Percentiles rank a stretch among this genome's conserved stretches.
phyloP scores from a whole-genome alignment of 2,113 vertebrate genomes.

The Halichoeres trimaculatus region DNA sequence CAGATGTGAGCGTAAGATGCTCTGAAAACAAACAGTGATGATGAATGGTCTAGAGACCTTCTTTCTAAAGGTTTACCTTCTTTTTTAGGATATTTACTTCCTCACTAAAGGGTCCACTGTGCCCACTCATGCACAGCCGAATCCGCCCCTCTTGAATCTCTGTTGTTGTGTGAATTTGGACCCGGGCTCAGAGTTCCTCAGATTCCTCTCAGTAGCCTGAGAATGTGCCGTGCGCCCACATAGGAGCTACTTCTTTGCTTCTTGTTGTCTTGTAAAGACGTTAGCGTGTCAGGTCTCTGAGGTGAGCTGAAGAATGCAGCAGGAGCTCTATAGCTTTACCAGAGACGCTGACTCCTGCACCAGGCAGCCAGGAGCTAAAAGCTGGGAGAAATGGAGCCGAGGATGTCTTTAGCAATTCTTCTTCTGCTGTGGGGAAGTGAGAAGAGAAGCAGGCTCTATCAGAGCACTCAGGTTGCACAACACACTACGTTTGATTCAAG shows the following conservation, averaged over 20 bases:
- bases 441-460: constrained; percentile 30
- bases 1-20: constrained; percentile 15
- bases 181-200: constrained; percentile 38
- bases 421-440: constrained; percentile 47
- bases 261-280: constrained; percentile 73
- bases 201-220: constrained; percentile 56
- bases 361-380: constrained; percentile 36
- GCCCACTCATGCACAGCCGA: neutral
- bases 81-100: neutral
- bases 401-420: constrained; percentile 17
- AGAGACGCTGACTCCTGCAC: constrained; percentile 40
- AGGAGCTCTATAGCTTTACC: constrained; percentile 73
- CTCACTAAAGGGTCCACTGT: neutral
- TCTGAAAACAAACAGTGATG: constrained; percentile 46
- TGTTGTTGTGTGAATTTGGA: constrained; percentile 40
- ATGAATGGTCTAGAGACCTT: constrained; percentile 18
- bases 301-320: constrained; percentile 65
- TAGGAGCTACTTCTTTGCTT: constrained; percentile 36
- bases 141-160: constrained; percentile 2
- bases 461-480: constrained; percentile 42
- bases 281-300: constrained; percentile 72
- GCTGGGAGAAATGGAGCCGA: constrained; percentile 2
- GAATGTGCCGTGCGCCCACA: constrained; percentile 64
- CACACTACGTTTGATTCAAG: constrained; percentile 27
- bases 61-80: neutral